Evolutionary conservation across 2,113 vertebrate species (phyloP), one percentile per base, ranked within the genome.

Genomic region (Pampusana beccarii): DNA sequence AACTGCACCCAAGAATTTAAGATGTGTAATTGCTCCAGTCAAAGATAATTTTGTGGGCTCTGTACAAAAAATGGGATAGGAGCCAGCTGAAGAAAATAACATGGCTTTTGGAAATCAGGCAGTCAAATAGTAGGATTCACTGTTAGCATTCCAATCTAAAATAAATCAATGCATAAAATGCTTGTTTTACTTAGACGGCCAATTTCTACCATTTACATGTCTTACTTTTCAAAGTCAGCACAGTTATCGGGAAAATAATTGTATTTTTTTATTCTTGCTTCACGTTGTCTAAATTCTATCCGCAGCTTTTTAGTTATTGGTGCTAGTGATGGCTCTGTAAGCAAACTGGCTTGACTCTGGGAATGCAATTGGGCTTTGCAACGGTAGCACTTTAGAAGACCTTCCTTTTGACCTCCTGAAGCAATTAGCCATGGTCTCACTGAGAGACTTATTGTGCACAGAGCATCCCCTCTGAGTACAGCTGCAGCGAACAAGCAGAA

Each of bases 401-500:
- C 80, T 91, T 90, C 36, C 62, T 75, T 73, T 90, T 86, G 86
- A 80, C 70, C 86, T 86, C 66, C 80, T 44, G 69, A 31, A 61
- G 69, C 86, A 94, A 94, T 92, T 93, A 95, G 75, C 82, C 11
- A 10, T 7, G 75, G 60, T 81, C 77, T 44, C 34, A 33, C 36
- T 34, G 71, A 71, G 53, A 84, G 46, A 40, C 14, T 71, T 48
- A 33, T 25, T 91, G 86, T 67, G 36, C 70, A 10, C 28, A 33
- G 80, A 93, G 83, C 82, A 84, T 71, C 77, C 92, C 73, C 83
- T 92, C 93, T 29, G 73, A 92, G 88, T 16, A 38, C 83, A 96
- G 95, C 88, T 94, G 90, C 88, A 54, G 28, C 28, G 77, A 94
- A 57, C 72, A 36, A 81, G 93, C 88, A 96, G 77, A 44, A 81